Conservation (phyloP, 30 jellyfish, hydroid and myxozoan species). For the Hydractinia symbiolongicarpus region DNA sequence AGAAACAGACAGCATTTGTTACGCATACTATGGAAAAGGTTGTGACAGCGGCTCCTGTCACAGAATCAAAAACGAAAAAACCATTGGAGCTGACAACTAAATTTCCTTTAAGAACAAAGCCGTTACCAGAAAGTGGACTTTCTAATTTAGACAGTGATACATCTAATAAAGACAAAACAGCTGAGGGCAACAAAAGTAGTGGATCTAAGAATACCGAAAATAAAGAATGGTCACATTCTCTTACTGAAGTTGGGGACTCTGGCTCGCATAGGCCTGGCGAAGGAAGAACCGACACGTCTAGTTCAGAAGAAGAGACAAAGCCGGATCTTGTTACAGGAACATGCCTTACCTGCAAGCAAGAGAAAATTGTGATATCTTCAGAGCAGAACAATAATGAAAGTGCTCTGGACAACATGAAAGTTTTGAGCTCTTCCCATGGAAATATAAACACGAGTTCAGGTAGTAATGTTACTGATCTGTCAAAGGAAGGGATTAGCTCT, state of each 20-base stretch:
- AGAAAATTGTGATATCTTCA: background rate
- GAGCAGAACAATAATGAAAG: background rate
- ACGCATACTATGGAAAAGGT: background rate
- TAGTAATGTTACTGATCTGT: background rate
- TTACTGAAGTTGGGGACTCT: too few species aligned
- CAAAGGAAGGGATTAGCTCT: background rate
- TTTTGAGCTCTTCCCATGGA: slow-evolving; percentile 22
- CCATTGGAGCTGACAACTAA: slow-evolving; percentile 1
- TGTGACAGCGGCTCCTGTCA: background rate
- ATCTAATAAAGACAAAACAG: too few species aligned
- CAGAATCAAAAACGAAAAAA: background rate
- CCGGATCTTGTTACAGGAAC: too few species aligned
- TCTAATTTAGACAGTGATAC: too few species aligned
- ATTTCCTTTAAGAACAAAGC: background rate
- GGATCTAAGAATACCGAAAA: too few species aligned
- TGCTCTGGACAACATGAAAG: background rate
- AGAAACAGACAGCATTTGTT: background rate
- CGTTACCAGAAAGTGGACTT: background rate
- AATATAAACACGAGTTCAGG: background rate
- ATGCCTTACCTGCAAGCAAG: background rate
- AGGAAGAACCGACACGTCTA: background rate
- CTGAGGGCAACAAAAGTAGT: too few species aligned
- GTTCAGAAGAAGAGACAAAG: too few species aligned
- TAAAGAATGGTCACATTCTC: too few species aligned
- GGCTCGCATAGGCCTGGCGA: background rate